Percentiles rank a stretch among this genome's conserved stretches.
phyloP scores from a whole-genome alignment of 2,888 invertebrate genomes.

The Itoplectis maculator region DNA sequence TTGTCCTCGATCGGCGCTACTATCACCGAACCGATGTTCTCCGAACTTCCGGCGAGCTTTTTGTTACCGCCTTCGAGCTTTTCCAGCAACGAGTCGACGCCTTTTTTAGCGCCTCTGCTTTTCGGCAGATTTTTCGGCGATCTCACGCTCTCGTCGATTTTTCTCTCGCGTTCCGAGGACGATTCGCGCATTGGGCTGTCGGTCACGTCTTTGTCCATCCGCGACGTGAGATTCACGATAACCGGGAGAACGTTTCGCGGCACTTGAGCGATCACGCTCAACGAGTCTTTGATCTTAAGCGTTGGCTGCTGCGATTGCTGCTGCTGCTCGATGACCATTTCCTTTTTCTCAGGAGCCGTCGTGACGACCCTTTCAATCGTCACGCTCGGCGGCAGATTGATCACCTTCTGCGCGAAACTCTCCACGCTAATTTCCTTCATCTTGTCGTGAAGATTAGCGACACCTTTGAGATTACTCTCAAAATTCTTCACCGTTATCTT shows the following conservation, averaged over 20 bases:
- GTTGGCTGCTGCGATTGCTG: too few relatives aligned
- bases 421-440: conserved; percentile 78
- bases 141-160: conserved; percentile 79
- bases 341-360: conserved; percentile 77
- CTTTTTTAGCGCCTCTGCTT: conserved; percentile 77
- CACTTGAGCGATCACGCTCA: conserved; percentile 80
- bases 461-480: conserved; percentile 81
- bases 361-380: conserved; percentile 80
- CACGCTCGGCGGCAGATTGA: conserved; percentile 81
- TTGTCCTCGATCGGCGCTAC: conserved; percentile 78
- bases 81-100: conserved; percentile 81
- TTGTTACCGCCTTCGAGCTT: conserved; percentile 82
- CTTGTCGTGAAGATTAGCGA: conserved; percentile 81
- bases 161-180: conserved; percentile 76
- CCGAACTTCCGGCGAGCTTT: conserved; percentile 76
- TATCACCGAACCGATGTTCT: conserved; percentile 79
- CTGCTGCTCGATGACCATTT: conserved; percentile 52
- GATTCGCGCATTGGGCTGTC: conserved; percentile 79
- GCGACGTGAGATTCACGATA: conserved; percentile 81
- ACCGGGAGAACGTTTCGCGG: conserved; percentile 80
- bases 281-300: conserved; percentile 76
- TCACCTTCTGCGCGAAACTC: conserved; percentile 80
- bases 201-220: conserved; percentile 78
- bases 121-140: conserved; percentile 80
- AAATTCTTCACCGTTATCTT: conserved; percentile 82